Evolutionary conservation across 2,888 invertebrate genomes (phyloP).

Genomic region (Carterocephalus palaemon): DNA sequence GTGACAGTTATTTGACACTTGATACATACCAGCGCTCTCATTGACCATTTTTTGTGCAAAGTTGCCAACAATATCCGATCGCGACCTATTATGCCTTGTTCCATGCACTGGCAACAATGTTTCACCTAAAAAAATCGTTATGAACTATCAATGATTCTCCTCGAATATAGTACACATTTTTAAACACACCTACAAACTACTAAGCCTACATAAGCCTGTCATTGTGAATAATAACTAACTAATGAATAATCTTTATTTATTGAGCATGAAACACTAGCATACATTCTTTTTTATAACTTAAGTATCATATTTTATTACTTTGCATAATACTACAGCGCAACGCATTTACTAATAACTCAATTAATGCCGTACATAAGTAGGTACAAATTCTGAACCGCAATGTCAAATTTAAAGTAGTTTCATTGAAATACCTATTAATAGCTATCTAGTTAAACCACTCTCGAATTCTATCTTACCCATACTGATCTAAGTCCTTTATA

Average conservation of each 20-base stretch:
- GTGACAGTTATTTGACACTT: no score
- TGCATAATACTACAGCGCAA: no score
- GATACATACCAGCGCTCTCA: constrained; percentile 58
- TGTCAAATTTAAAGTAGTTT: no score
- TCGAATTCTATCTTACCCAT: background rate
- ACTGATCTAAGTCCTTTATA: background rate
- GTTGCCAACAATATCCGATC: constrained; percentile 71
- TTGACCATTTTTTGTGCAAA: constrained; percentile 63
- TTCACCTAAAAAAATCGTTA: constrained; percentile 51
- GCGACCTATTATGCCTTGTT: constrained; percentile 62
- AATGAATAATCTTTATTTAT: no score
- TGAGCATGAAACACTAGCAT: no score
- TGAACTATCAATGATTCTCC: background rate
- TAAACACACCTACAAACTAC: constrained; percentile 18
- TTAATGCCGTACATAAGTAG: no score
- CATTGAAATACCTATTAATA: no score
- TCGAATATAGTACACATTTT: background rate
- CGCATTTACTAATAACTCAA: no score
- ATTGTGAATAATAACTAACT: background rate
- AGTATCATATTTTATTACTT: no score
- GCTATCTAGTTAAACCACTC: no score
- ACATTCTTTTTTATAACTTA: no score
- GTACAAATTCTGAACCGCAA: no score
- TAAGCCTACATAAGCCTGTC: constrained; percentile 15
- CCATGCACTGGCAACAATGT: constrained; percentile 52